Evolutionary conservation across 2,113 vertebrate genomes (phyloP).

Genomic region (Clarias gariepinus): DNA sequence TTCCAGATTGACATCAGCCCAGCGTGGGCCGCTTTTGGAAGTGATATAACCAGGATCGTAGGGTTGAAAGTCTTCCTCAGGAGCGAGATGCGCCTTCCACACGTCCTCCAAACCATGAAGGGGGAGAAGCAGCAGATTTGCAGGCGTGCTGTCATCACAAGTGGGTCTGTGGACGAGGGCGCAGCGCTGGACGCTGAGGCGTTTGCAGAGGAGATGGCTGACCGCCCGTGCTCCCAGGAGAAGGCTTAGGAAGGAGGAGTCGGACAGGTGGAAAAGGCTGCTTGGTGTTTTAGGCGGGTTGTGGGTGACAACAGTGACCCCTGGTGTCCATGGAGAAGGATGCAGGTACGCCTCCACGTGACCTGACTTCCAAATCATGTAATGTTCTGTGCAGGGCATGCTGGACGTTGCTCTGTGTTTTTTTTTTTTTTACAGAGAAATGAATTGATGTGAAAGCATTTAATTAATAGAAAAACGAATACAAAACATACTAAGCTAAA

Average conservation of each 20-base stretch:
- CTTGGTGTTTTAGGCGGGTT: constrained; percentile 10
- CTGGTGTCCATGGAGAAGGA: constrained; percentile 71
- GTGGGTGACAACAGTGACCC: constrained; percentile 66
- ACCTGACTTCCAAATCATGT: constrained; percentile 69
- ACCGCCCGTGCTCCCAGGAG: constrained; percentile 64
- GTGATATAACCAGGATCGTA: constrained; percentile 69
- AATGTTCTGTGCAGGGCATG: constrained; percentile 32
- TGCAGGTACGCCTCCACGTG: constrained; percentile 70
- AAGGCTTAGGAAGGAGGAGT: constrained; percentile 61
- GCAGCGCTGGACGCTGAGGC: constrained; percentile 66
- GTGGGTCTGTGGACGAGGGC: constrained; percentile 67
- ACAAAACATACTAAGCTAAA: neutral
- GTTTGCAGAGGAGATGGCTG: constrained; percentile 64
- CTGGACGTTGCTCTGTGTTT: constrained; percentile 63
- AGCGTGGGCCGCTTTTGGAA: constrained; percentile 71
- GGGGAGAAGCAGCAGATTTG: constrained; percentile 67
- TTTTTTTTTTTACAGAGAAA: neutral
- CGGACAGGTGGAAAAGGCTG: constrained; percentile 68
- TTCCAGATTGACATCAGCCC: constrained; percentile 61
- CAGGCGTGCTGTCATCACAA: neutral
- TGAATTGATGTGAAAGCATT: neutral
- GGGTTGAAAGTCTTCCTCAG: constrained; percentile 64
- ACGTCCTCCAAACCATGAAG: constrained; percentile 69
- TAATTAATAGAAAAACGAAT: neutral
- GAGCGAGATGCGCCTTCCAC: constrained; percentile 71